Evolutionary conservation across 2,113 vertebrate species (phyloP).

Genomic region (Pycnonotus jocosus): DNA sequence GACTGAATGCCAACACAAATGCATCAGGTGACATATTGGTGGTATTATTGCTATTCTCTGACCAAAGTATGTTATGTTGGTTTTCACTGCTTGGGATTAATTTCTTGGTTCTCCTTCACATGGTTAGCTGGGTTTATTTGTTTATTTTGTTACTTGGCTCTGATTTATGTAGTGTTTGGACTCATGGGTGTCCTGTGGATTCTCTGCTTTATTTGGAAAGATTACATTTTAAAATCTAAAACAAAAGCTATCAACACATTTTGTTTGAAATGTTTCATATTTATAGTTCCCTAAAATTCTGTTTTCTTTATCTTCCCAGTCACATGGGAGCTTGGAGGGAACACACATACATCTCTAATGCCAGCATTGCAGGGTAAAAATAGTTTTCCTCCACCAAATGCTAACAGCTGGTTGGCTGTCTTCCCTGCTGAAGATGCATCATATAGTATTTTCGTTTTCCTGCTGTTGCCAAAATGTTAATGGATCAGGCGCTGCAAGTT

Average conservation of each 20-base stretch:
- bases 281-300: conserved; percentile 49
- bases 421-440: conserved; percentile 31
- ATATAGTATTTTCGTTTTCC: not conserved
- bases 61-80: conserved; percentile 14
- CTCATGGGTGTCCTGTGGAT: conserved; percentile 75
- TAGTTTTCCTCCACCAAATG: conserved; percentile 6
- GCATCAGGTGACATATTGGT: not conserved
- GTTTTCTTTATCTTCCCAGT: conserved; percentile 20
- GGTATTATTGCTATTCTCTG: conserved; percentile 4
- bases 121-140: conserved; percentile 68
- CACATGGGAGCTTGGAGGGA: conserved; percentile 31
- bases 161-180: conserved; percentile 72
- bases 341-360: conserved; percentile 3
- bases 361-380: conserved; percentile 43
- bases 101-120: conserved; percentile 44
- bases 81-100: conserved; percentile 53
- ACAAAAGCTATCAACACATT: conserved; percentile 65
- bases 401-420: conserved; percentile 46
- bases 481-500: not conserved
- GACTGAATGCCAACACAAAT: not conserved
- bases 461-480: conserved; percentile 6
- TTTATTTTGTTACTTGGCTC: conserved; percentile 78
- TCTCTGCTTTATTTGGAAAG: conserved; percentile 71
- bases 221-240: conserved; percentile 72
- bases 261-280: conserved; percentile 51